These are phyloP conservation scores for Heterocephalus glaber DNA, from an alignment of 2,113 vertebrate species.

Conservation along the genomic window DNA sequence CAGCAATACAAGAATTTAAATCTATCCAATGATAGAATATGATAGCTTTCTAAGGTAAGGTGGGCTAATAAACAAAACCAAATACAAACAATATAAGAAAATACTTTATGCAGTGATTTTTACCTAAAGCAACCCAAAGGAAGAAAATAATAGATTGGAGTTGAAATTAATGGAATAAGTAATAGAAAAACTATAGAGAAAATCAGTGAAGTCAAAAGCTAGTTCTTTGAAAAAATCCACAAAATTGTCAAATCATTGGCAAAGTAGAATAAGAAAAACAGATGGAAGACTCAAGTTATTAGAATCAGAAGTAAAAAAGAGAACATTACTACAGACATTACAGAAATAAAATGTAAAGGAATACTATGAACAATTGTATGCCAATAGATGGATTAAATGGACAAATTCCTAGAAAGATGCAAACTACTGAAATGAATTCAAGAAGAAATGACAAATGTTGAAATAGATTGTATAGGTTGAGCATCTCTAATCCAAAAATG, in stretches of 20 bases:
- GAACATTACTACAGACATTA: background rate
- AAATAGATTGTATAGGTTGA: background rate
- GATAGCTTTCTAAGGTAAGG: conserved; percentile 1
- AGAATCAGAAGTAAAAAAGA: background rate
- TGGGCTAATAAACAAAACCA: background rate
- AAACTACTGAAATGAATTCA: conserved; percentile 24
- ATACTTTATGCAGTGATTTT: background rate
- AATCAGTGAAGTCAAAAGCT: background rate
- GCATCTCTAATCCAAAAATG: background rate
- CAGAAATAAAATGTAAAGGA: background rate
- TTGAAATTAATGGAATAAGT: background rate
- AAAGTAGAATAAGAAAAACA: background rate
- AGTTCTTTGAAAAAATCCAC: background rate
- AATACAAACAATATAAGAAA: background rate
- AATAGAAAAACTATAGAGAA: background rate
- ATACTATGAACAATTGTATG: background rate
- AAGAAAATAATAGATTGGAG: background rate
- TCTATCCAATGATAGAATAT: background rate
- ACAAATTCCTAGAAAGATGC: background rate
- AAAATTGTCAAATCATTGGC: background rate
- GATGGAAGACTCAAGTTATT: background rate
- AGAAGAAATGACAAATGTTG: background rate
- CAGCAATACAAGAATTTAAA: background rate
- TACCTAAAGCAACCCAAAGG: background rate
- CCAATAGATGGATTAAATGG: background rate